Evolutionary conservation across 2,888 invertebrate species (phyloP).

Genomic region (Sicus ferrugineus): DNA sequence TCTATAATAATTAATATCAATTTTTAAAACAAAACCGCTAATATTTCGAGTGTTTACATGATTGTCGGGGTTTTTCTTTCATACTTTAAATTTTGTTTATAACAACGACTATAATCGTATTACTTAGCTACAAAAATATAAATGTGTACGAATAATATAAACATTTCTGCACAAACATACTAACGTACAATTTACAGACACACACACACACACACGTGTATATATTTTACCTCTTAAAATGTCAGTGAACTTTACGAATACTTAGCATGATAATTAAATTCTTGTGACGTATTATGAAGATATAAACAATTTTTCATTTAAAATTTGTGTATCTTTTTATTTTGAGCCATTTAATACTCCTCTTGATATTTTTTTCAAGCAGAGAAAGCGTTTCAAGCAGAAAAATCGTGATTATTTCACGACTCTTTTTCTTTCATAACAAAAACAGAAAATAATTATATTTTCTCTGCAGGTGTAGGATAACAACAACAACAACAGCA

Average conservation of each 20-base stretch:
- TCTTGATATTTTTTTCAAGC: too few relatives aligned
- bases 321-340: not conserved
- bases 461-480: too few relatives aligned
- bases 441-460: too few relatives aligned
- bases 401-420: too few relatives aligned
- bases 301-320: not conserved
- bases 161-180: too few relatives aligned
- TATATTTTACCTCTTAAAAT: not conserved
- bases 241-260: not conserved
- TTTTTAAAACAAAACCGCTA: not conserved
- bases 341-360: not conserved
- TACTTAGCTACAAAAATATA: not conserved
- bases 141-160: too few relatives aligned
- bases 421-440: not conserved
- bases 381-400: too few relatives aligned
- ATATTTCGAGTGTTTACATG: too few relatives aligned
- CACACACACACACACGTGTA: not conserved
- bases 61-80: too few relatives aligned
- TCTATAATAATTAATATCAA: not conserved
- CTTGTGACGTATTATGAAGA: not conserved
- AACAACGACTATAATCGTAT: not conserved
- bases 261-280: too few relatives aligned
- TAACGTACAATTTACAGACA: too few relatives aligned
- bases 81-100: too few relatives aligned
- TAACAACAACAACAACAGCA: not conserved